Percentiles rank a stretch among this genome's conserved stretches.
Conservation (phyloP, 2,797 vertebrate genomes). For the Sphaeramia orbicularis region DNA sequence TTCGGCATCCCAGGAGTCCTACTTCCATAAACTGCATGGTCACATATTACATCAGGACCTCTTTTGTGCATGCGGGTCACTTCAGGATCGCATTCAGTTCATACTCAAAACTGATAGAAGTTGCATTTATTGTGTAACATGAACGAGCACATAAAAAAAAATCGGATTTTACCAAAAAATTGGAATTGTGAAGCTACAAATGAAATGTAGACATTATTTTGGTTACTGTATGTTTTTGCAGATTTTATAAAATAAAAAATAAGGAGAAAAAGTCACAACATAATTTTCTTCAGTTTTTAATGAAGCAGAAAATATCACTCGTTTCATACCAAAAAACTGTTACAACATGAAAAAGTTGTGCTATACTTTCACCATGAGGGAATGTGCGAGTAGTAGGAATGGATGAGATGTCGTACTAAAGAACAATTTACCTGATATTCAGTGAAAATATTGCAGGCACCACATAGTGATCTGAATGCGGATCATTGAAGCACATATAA, state of each 20-base stretch:
- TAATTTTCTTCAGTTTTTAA: conserved; percentile 58
- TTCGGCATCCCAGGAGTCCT: no score
- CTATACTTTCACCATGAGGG: conserved; percentile 62
- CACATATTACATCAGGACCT: no score
- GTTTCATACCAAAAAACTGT: conserved; percentile 71
- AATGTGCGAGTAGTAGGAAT: conserved; percentile 52
- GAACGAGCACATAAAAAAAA: no score
- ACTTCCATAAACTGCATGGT: no score
- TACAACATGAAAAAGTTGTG: conserved; percentile 68
- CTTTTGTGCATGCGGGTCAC: no score
- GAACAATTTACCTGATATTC: conserved; percentile 42
- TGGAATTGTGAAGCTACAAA: background rate
- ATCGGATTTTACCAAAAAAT: no score
- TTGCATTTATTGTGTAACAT: no score
- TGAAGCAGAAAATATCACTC: conserved; percentile 73
- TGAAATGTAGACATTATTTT: background rate
- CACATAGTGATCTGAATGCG: conserved; percentile 23
- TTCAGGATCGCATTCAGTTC: no score
- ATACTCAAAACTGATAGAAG: no score
- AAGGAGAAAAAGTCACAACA: no score
- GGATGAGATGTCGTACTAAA: conserved; percentile 19
- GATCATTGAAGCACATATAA: conserved; percentile 40
- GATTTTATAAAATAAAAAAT: conserved; percentile 5
- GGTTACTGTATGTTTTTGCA: background rate
- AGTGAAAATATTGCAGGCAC: conserved; percentile 30